phyloP scores from a whole-genome alignment of 2,113 vertebrate genomes.

The Calonectris borealis region DNA sequence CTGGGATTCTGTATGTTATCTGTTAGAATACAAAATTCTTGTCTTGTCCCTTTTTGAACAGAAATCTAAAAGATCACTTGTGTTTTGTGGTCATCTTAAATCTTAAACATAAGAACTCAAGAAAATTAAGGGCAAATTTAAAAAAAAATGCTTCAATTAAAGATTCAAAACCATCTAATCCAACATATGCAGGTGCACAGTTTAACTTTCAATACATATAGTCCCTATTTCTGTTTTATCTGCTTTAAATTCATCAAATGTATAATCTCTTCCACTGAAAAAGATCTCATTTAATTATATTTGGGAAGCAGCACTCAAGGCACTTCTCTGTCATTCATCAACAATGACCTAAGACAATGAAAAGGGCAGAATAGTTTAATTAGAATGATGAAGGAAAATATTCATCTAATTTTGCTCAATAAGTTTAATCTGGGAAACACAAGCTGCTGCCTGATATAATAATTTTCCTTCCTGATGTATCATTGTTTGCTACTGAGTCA shows the following conservation, averaged over 20 bases:
- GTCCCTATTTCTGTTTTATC: not conserved
- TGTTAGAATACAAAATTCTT: not conserved
- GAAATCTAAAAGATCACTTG: not conserved
- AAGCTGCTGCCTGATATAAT: not conserved
- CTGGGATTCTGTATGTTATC: not conserved
- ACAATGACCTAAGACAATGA: not conserved
- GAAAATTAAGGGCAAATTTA: not conserved
- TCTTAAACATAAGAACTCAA: not conserved
- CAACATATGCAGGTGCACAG: not conserved
- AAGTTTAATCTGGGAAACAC: slow-evolving; percentile 21
- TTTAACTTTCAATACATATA: not conserved
- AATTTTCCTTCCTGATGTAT: not conserved
- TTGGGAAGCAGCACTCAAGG: not conserved
- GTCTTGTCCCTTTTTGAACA: not conserved
- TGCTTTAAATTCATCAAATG: slow-evolving; percentile 3
- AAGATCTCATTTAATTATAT: not conserved
- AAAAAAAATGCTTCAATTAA: not conserved
- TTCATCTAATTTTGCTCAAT: slow-evolving; percentile 23
- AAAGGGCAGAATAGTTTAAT: slow-evolving; percentile 27
- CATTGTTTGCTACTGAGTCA: slow-evolving; percentile 17
- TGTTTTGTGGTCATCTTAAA: not conserved
- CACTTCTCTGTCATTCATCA: not conserved
- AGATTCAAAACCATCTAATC: not conserved
- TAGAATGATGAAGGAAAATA: slow-evolving; percentile 14
- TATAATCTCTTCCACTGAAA: not conserved